Evolutionary conservation across 2,888 invertebrate species (phyloP).

Genomic region (Dolichomitus sp.): DNA sequence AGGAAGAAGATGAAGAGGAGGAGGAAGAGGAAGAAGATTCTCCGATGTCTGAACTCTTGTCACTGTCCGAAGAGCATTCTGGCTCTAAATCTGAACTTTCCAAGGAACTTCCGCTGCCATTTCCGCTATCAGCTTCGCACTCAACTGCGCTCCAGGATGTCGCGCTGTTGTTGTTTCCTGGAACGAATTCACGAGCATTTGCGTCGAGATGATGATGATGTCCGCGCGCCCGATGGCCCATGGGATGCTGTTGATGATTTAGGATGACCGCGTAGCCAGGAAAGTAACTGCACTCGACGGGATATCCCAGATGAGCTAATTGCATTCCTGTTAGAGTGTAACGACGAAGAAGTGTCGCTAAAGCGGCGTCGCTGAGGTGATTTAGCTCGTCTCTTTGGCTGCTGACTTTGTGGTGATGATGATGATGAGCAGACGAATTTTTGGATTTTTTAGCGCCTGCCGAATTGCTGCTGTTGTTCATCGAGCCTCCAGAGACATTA

Average conservation of each 20-base stretch:
- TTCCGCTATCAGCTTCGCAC: constrained; percentile 79
- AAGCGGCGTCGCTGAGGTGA: too few relatives aligned
- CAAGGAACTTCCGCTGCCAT: constrained; percentile 78
- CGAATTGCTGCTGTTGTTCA: constrained; percentile 33
- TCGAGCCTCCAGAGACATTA: constrained; percentile 62
- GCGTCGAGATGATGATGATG: constrained; percentile 87
- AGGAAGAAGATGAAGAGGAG: too few relatives aligned
- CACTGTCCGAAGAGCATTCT: constrained; percentile 79
- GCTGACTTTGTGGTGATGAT: too few relatives aligned
- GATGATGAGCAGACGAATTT: too few relatives aligned
- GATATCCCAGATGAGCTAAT: too few relatives aligned
- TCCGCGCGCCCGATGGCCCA: constrained; percentile 70
- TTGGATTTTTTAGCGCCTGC: background rate
- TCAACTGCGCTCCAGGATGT: constrained; percentile 74
- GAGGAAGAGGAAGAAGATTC: constrained; percentile 68
- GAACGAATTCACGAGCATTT: constrained; percentile 91
- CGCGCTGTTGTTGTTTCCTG: constrained; percentile 77
- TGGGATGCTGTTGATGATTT: constrained; percentile 81
- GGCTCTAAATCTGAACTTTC: constrained; percentile 79
- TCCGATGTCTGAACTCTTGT: constrained; percentile 76
- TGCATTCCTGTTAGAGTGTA: too few relatives aligned
- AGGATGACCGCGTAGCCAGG: constrained; percentile 90
- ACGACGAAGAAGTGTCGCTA: too few relatives aligned
- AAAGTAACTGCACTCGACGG: constrained; percentile 89
- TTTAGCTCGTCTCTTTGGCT: too few relatives aligned